These are phyloP conservation scores for Sanderia malayensis DNA, from an alignment of 30 jellyfish, hydroid and myxozoan genomes.

Conservation along the genomic window DNA sequence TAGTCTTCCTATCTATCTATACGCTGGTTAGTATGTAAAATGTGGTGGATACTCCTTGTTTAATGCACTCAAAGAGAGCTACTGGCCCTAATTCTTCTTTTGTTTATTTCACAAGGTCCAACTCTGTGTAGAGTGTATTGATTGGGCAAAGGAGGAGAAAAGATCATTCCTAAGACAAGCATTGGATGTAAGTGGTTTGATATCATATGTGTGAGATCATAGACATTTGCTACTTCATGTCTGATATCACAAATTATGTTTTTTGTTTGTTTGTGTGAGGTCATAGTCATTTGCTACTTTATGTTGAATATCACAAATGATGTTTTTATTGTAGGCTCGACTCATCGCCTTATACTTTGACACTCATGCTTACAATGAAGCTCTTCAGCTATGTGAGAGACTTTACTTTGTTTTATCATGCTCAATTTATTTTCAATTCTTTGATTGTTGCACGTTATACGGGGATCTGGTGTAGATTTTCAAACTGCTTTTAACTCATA, in stretches of 20 bases:
- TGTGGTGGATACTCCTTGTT: too few relatives aligned
- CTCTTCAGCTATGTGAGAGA: slow-evolving; percentile 65
- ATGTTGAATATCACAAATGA: too few relatives aligned
- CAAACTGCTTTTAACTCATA: too few relatives aligned
- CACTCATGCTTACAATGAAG: slow-evolving; percentile 74
- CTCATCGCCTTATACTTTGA: slow-evolving; percentile 84
- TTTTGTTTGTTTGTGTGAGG: too few relatives aligned
- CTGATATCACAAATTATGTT: not conserved
- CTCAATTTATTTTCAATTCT: too few relatives aligned
- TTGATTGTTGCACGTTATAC: too few relatives aligned
- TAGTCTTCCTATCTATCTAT: too few relatives aligned
- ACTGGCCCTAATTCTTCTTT: too few relatives aligned
- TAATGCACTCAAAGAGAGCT: too few relatives aligned
- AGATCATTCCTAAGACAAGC: slow-evolving; percentile 86
- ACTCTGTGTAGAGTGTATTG: slow-evolving; percentile 88
- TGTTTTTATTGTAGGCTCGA: slow-evolving; percentile 77
- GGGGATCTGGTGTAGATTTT: too few relatives aligned
- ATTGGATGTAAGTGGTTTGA: slow-evolving; percentile 61
- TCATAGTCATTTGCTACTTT: too few relatives aligned
- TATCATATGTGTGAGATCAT: not conserved
- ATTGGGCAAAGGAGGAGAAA: slow-evolving; percentile 93
- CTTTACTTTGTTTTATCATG: not conserved
- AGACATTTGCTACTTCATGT: not conserved
- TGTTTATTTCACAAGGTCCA: slow-evolving; percentile 62
- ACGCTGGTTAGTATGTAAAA: too few relatives aligned